Base-by-base conservation (phyloP, 2,888 invertebrate genomes). In the Andrena trimmerana region DNA sequence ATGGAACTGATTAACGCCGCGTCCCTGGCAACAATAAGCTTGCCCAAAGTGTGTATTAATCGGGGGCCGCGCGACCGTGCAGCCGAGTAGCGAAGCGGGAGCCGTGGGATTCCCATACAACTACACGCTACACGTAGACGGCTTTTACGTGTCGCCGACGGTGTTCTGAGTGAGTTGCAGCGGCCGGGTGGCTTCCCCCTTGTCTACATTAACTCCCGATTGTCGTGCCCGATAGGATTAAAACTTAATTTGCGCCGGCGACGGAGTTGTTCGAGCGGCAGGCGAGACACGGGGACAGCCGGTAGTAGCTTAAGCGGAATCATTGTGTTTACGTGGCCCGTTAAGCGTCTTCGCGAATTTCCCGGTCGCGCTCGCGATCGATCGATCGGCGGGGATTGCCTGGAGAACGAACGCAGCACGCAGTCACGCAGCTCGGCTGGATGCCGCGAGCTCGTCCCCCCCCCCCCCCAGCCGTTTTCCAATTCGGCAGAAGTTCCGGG, bases 201-300 rank as follows among this genome's bases (percentile, higher is more conserved):
- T 33, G 16, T 52, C 20, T 24, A 27, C 31, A 60, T 60, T 60
- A 48, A 67, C 31, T 16, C 31, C 10, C 67, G 31, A 52, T 67
- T 67, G 52, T 52, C 20, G 52, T 10, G 10, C 57, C 27, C 36
- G 36, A 59, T 27, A 36, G 6, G 52, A 69, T 69, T 69, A 57
- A 57, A 42, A 69, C 36, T 57, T 57, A 57, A 69, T 42, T 57
- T 57, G 8, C 27, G 3, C 60, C 24, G 60, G 31, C 20, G 31
- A 60, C 31, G 31, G 60, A 60, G 31, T 57, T 57, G 24, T 27
- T 57, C 57, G 20, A 16, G n/a, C n/a, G 33, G 60, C n/a, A 31
- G n/a, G 57, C 20, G 57, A 57, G 57, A 57, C 57, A 57, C 24
- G 24, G 31, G 31, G 20, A 33, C 60, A 60, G 31, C 33, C 2